Base-by-base conservation (phyloP, 92 coral and sea anemone genomes). In the Siderastrea siderea region DNA sequence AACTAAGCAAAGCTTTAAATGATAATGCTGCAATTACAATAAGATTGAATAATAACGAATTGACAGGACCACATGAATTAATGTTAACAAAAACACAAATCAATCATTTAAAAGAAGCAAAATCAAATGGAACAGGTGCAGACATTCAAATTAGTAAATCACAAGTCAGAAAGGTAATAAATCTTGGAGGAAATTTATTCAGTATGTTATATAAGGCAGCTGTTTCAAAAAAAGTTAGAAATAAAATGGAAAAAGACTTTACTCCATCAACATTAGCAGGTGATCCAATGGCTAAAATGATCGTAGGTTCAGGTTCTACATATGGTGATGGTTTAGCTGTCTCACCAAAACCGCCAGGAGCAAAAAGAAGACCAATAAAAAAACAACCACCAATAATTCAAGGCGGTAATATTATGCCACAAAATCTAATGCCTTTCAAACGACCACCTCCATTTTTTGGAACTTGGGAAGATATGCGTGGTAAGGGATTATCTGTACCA, bases 11-110 rank as follows among this genome's bases (percentile, higher is more conserved):
- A 54, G 81, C 81, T 11, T 8, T 2, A 47, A 76, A 46, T 2
- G 49, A 53, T 45, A 76, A 60, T 55, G 7, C 65, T 26, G 48
- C 49, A 50, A 54, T 54, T 5, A 76, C 66, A 6, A 2, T 76
- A 2, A 26, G 81, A 76, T 55, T 76, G 52, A 5, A n/a, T 2
- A 55, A 60, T 9, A 16, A 76, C 46, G 47, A 76, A 6, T 76
- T 76, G 26, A 76, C 9, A 3, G 81, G 48, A 8, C 14, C 8
- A 6, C 60, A 76, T 44, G 50, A 44, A 38, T 38, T n/a, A 3
- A 53, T 76, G 48, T 7, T 76, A 12, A 76, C 81, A 5, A 76
- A 54, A 17, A 76, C 49, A 12, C 81, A 76, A n/a, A 57, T 76
- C 0, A 8, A 53, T 2, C 54, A 45, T 54, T 0, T 76, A 1